Evolutionary conservation across 2,797 vertebrate genomes (phyloP).

Genomic region (Jordanella pulchra): DNA sequence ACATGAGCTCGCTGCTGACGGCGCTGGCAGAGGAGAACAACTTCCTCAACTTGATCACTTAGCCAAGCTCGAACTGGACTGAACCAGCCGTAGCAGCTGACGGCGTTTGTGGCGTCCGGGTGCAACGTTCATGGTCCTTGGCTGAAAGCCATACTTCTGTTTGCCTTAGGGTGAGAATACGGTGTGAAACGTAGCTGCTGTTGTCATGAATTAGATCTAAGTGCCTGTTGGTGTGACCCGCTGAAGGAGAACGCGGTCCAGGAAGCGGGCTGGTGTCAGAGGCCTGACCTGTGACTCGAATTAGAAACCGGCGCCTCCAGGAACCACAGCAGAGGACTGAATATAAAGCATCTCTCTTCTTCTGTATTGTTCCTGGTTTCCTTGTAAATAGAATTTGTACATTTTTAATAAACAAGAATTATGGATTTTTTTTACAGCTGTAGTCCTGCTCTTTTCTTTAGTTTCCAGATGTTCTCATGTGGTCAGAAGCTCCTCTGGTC

Average conservation of each 20-base stretch:
- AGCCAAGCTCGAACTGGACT: slow-evolving; percentile 13
- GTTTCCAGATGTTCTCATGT: too few relatives aligned
- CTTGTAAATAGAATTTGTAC: slow-evolving; percentile 97
- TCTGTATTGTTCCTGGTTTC: slow-evolving; percentile 49
- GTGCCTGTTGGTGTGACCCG: slow-evolving; percentile 71
- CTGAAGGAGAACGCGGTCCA: neutral
- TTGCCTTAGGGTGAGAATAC: slow-evolving; percentile 60
- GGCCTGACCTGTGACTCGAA: slow-evolving; percentile 38
- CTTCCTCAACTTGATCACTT: slow-evolving; percentile 88
- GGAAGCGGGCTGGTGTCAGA: slow-evolving; percentile 9
- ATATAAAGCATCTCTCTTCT: slow-evolving; percentile 42
- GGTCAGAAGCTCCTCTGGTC: too few relatives aligned
- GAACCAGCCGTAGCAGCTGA: neutral
- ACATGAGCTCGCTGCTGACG: slow-evolving; percentile 92
- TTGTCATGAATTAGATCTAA: slow-evolving; percentile 61
- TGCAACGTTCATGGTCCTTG: neutral
- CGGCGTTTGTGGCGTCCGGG: neutral
- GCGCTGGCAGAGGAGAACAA: slow-evolving; percentile 89
- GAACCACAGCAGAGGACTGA: neutral
- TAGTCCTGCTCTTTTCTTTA: slow-evolving; percentile 38
- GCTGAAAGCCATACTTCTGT: slow-evolving; percentile 69
- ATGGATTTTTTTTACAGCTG: slow-evolving; percentile 67
- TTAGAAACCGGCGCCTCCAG: slow-evolving; percentile 8
- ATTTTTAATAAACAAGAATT: slow-evolving; percentile 86
- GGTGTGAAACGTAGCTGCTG: slow-evolving; percentile 54